Conservation (phyloP, 2,888 invertebrate genomes). For the Clanis bilineata region DNA sequence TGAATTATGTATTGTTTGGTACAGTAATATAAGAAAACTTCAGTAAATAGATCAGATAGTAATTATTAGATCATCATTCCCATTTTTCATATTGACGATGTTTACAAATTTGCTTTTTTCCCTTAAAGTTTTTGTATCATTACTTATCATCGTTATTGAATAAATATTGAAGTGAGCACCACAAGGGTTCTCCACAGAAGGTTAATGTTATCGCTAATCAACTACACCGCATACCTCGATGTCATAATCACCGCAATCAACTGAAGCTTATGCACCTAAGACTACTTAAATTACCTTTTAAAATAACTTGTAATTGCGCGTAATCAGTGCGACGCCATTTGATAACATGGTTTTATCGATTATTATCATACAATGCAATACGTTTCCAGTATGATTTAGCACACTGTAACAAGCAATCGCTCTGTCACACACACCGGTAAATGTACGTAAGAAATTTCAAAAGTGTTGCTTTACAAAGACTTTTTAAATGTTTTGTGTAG, state of each 20-base stretch:
- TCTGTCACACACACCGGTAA: not conserved
- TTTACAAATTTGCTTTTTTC: too few species aligned
- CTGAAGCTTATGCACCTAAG: not conserved
- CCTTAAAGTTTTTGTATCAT: too few species aligned
- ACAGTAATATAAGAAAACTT: too few species aligned
- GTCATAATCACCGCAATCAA: slow-evolving; percentile 1
- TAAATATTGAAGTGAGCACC: too few species aligned
- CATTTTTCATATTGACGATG: too few species aligned
- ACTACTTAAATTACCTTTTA: slow-evolving; percentile 20
- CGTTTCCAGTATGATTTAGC: slow-evolving; percentile 15
- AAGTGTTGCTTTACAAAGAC: not conserved
- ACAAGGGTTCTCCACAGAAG: not conserved
- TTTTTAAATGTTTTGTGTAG: not conserved
- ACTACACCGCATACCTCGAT: not conserved
- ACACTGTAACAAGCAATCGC: slow-evolving; percentile 14
- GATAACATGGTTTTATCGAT: slow-evolving; percentile 45
- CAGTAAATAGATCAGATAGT: too few species aligned
- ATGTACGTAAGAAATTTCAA: not conserved
- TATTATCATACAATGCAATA: slow-evolving; percentile 20
- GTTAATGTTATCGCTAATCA: not conserved
- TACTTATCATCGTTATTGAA: too few species aligned
- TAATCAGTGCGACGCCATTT: slow-evolving; percentile 47
- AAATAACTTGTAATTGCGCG: slow-evolving; percentile 31
- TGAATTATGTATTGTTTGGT: too few species aligned
- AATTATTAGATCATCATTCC: too few species aligned